These are phyloP conservation scores for Pachyrhynchus sulphureomaculatus DNA, from an alignment of 1,140 invertebrate species.

Conservation along the genomic window DNA sequence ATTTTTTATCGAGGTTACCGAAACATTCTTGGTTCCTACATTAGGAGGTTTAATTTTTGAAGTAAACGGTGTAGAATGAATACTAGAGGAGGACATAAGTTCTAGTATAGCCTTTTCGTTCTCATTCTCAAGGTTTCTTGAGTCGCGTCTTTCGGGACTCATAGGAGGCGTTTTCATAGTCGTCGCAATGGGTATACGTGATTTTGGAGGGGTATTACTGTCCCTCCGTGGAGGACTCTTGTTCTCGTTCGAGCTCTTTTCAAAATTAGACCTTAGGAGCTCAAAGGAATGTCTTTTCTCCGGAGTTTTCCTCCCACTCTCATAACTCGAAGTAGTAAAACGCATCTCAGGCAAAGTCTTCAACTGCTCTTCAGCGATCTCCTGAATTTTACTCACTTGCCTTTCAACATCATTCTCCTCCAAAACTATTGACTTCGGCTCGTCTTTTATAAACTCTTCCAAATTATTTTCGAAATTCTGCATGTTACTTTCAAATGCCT, in stretches of 20 bases:
- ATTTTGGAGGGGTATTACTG: slow-evolving; percentile 23
- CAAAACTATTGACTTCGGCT: slow-evolving; percentile 23
- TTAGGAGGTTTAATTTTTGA: slow-evolving; percentile 37
- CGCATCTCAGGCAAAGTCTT: slow-evolving; percentile 56
- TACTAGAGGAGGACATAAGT: slow-evolving; percentile 42
- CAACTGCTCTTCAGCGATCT: slow-evolving; percentile 47
- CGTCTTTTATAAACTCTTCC: slow-evolving; percentile 27
- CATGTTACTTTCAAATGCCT: slow-evolving; percentile 40
- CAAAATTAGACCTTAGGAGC: slow-evolving; percentile 52
- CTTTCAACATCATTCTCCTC: slow-evolving; percentile 44
- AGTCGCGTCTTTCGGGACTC: slow-evolving; percentile 48
- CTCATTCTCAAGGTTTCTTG: slow-evolving; percentile 43
- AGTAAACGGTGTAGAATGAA: slow-evolving; percentile 41
- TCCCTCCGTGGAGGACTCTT: slow-evolving; percentile 29
- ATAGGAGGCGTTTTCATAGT: slow-evolving; percentile 47
- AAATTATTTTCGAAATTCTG: slow-evolving; percentile 39
- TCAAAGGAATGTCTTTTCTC: slow-evolving; percentile 55
- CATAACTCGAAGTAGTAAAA: slow-evolving; percentile 61
- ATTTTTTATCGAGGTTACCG: slow-evolving; percentile 48
- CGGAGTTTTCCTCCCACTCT: slow-evolving; percentile 50
- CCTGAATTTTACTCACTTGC: slow-evolving; percentile 46
- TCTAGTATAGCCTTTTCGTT: slow-evolving; percentile 47
- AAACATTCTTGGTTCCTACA: slow-evolving; percentile 40
- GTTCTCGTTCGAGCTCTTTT: slow-evolving; percentile 45
- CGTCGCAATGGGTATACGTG: slow-evolving; percentile 42